phyloP scores from a whole-genome alignment of 2,888 invertebrate species.

The Drosophila anomalata region DNA sequence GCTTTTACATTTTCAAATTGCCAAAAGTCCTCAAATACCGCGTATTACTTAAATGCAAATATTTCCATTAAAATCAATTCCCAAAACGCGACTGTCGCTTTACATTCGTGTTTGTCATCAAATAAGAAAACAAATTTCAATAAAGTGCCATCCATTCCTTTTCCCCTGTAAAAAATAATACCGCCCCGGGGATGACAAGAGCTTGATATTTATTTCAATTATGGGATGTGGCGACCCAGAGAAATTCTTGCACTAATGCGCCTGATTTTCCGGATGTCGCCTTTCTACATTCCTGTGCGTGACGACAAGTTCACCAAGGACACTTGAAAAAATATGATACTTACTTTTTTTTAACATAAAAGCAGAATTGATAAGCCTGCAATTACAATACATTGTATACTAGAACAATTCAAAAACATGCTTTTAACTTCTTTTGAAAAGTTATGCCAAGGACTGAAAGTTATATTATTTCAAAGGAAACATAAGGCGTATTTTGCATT shows the following conservation, averaged over 20 bases:
- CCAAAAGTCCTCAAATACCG: constrained; percentile 8
- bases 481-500: neutral
- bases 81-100: neutral
- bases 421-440: neutral
- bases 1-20: constrained; percentile 23
- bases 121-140: constrained; percentile 43
- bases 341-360: neutral
- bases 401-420: too few relatives aligned
- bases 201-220: constrained; percentile 65
- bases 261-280: constrained; percentile 15
- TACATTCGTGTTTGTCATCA: constrained; percentile 24
- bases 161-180: neutral
- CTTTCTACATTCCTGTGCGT: neutral
- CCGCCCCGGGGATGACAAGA: neutral
- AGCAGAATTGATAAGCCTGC: neutral
- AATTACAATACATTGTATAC: neutral
- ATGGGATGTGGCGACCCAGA: constrained; percentile 17
- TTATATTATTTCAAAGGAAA: neutral
- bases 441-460: neutral
- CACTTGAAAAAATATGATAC: constrained; percentile 7
- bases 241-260: constrained; percentile 23
- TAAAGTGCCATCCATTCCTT: constrained; percentile 25
- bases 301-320: constrained; percentile 26
- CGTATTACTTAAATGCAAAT: constrained; percentile 37
- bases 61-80: constrained; percentile 48